Conservation (phyloP, 2,113 vertebrate genomes). For the Chamaetylas fuelleborni region DNA sequence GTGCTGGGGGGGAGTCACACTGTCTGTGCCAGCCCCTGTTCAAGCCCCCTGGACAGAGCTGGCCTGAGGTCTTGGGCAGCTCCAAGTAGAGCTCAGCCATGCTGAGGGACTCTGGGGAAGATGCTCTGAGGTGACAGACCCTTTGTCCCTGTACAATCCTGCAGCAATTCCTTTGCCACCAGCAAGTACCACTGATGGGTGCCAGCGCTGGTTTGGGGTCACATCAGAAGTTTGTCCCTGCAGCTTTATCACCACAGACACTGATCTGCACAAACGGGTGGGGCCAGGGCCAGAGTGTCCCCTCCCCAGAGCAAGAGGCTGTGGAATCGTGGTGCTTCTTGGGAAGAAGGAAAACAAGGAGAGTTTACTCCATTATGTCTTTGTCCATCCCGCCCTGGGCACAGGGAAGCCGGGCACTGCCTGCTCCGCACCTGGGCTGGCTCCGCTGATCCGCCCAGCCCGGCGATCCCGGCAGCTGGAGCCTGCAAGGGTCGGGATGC, state of each 20-base stretch:
- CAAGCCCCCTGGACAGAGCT: not conserved
- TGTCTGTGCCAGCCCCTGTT: not conserved
- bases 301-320: not conserved
- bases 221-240: not conserved
- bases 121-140: not conserved
- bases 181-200: accelerated
- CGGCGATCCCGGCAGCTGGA: not conserved
- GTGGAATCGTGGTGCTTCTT: not conserved
- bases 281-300: accelerated
- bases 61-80: not conserved
- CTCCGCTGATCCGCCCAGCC: not conserved
- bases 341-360: not conserved
- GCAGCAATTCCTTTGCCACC: not conserved
- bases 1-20: accelerated
- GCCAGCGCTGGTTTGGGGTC: accelerated
- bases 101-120: not conserved
- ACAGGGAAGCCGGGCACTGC: not conserved
- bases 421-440: not conserved
- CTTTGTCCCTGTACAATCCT: not conserved
- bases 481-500: not conserved
- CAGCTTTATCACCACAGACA: accelerated
- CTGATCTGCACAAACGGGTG: accelerated
- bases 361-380: not conserved
- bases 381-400: not conserved
- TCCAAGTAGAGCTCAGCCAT: accelerated